Conservation (phyloP, 2,113 vertebrate species). For the Lathamus discolor region DNA sequence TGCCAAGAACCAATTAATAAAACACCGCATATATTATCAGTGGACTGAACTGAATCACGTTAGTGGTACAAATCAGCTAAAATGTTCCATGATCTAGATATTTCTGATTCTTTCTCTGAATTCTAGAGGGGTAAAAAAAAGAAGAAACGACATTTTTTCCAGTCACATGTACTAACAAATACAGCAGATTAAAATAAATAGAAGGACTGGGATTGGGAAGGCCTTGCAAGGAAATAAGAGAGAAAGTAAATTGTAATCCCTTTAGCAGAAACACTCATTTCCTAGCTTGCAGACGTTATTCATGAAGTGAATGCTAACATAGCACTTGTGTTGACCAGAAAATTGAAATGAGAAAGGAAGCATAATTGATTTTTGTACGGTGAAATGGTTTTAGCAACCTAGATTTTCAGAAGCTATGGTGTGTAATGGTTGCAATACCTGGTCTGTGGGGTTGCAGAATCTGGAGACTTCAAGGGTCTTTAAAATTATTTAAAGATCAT, state of each 20-base stretch:
- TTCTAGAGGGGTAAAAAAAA: background rate
- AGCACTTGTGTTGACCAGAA: background rate
- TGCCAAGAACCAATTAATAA: constrained; percentile 22
- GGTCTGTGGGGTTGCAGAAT: background rate
- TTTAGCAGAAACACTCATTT: background rate
- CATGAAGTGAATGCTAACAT: background rate
- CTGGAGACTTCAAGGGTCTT: background rate
- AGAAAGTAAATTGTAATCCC: background rate
- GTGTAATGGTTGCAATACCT: background rate
- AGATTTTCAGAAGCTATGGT: background rate
- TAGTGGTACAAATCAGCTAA: background rate
- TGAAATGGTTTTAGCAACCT: background rate
- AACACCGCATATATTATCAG: background rate
- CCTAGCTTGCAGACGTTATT: background rate
- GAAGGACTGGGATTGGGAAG: background rate
- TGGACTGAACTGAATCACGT: background rate
- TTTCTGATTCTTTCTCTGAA: background rate
- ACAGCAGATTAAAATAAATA: background rate
- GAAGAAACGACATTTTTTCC: background rate
- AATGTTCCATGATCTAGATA: background rate
- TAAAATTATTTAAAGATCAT: background rate
- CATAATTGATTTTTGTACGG: background rate
- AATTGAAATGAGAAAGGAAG: background rate
- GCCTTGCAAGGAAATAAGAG: background rate
- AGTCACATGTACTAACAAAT: background rate